Base-by-base conservation (phyloP, 1,140 invertebrate species). In the Drosophila lacteicornis region DNA sequence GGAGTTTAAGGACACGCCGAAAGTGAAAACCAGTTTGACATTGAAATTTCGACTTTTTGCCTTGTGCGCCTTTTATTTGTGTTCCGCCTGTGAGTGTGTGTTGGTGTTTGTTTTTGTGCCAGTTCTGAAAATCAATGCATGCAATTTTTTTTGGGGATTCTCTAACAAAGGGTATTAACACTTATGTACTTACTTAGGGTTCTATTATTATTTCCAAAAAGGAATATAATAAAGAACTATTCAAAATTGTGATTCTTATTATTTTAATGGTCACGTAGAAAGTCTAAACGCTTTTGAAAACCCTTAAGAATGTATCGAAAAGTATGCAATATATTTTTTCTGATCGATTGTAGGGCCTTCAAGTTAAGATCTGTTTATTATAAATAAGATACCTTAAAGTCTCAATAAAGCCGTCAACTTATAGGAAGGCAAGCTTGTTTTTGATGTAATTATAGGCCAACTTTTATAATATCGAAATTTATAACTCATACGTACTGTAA, bases 11-110 rank as follows among this genome's bases (percentile, higher is more conserved):
- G 83, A 86, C 83, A 81, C 78, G 63, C 42, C 63, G 56, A 85
- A 85, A 85, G 82, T 85, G 82, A 85, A 84, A 85, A 86, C 82
- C 82, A 45, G 82, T 85, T 86, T 86, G 82, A 78, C 82, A 85
- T 84, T 85, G 82, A 85, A 80, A 57, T 80, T 67, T 61, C 61
- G 77, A 80, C 51, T 66, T 85, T 69, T 58, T 71, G 56, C 56
- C 36, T 47, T 71, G 36, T 1, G 36, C n/a, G 38, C 25, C 43
- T 33, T 55, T 36, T 70, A 19, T 36, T 40, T 69, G 38, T 27
- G 42, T 71, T 55, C 53, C 53, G 53, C 36, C 1, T 55, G 19
- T 40, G 49, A 33, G 27, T 33, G 33, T 55, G 7, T 62, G n/a
- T 58, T 40, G 49, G 25, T 50, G 40, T 70, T 45, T 38, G 15